Evolutionary conservation across 2,113 vertebrate species (phyloP).

Genomic region (Geococcyx californianus): DNA sequence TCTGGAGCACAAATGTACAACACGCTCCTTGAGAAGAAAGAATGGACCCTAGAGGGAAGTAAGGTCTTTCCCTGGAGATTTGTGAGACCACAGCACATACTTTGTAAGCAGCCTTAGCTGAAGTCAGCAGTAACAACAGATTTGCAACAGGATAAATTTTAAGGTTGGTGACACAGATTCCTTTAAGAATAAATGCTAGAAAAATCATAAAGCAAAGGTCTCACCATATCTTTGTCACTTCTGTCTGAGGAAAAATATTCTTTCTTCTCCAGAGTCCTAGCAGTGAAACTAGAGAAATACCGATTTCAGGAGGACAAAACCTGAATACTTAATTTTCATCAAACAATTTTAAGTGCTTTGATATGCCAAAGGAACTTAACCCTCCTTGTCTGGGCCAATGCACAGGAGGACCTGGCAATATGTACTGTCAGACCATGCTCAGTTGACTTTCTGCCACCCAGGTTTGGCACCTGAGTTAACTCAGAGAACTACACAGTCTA

Average conservation of each 20-base stretch:
- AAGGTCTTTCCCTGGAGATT: neutral
- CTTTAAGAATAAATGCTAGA: neutral
- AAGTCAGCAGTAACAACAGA: neutral
- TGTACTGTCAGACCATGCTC: neutral
- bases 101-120: neutral
- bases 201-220: neutral
- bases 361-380: neutral
- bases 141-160: neutral
- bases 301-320: accelerated
- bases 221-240: neutral
- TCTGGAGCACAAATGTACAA: neutral
- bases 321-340: neutral
- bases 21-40: neutral
- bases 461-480: neutral
- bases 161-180: neutral
- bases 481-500: neutral
- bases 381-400: neutral
- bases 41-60: neutral
- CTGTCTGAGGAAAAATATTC: neutral
- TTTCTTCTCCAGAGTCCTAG: neutral
- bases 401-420: neutral
- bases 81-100: neutral
- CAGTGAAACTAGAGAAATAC: neutral
- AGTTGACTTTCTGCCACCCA: neutral
- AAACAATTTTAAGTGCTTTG: neutral